Percentiles rank a stretch among this genome's conserved stretches.
Conservation (phyloP, 2,888 invertebrate species). For the Cyclophora punctaria region DNA sequence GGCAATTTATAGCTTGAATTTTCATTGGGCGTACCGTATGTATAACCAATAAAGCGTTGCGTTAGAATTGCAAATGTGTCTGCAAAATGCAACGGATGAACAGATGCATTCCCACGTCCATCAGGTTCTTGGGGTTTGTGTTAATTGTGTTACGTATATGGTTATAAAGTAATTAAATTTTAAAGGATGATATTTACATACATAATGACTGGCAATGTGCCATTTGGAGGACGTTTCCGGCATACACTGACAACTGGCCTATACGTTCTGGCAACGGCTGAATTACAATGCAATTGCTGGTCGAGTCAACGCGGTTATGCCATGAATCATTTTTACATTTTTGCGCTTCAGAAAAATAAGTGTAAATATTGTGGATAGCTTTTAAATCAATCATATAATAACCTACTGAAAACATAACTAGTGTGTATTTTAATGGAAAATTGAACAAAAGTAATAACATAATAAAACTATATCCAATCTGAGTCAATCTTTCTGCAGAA, state of each 20-base stretch:
- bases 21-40: conserved; percentile 34
- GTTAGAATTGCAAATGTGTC: conserved; percentile 46
- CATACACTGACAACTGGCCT: conserved; percentile 45
- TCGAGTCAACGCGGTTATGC: conserved; percentile 41
- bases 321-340: conserved; percentile 46
- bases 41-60: conserved; percentile 38
- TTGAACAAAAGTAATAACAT: too few relatives aligned
- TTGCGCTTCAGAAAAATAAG: too few relatives aligned
- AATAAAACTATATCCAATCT: background rate
- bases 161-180: conserved; percentile 35
- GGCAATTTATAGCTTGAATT: conserved; percentile 40
- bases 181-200: conserved; percentile 44
- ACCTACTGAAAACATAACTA: too few relatives aligned
- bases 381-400: too few relatives aligned
- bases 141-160: background rate
- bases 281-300: conserved; percentile 52
- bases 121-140: conserved; percentile 22
- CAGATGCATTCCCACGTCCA: conserved; percentile 47
- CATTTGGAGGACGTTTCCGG: conserved; percentile 59
- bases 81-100: conserved; percentile 33
- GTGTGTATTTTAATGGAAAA: too few relatives aligned
- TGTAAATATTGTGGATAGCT: too few relatives aligned
- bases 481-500: background rate
- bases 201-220: conserved; percentile 57
- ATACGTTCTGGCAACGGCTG: conserved; percentile 58